Evolutionary conservation across 2,888 invertebrate species (phyloP), one percentile per base, ranked within the genome.

Genomic region (Agrochola circellaris): DNA sequence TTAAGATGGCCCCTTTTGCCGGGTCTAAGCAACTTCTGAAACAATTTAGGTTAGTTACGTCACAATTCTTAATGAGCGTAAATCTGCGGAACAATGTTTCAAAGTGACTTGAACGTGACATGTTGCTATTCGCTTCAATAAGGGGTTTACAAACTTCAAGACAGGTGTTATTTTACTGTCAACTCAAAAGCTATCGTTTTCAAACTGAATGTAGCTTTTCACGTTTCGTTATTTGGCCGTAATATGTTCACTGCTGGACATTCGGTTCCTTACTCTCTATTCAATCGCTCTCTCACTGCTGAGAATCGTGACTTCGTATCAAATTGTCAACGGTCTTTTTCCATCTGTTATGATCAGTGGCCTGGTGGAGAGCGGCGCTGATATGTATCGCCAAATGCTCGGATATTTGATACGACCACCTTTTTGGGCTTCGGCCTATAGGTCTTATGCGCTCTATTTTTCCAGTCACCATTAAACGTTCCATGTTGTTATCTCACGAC

Each of bases 11-110:
- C 45, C 51, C 51, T 61, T 75, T 81, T 54, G 54, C 68, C 3
- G 70, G 38, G 54, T 58, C 48, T 69, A 71, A 72, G 73, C 61
- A 61, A 76, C n/a, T 77, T 74, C 64, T 61, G 45, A 67, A 83
- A 85, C 67, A 82, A 83, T 82, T 85, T 34, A 23, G 64, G 30
- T 76, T 68, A 69, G 64, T 71, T 23, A 72, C 38, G 68, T 61
- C 60, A 42, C 67, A 48, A 67, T 71, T 72, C 66, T 13, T 30
- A 70, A 71, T 56, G 67, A 71, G 26, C 30, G 34, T 68, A 82
- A 81, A 71, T 73, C 60, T 56, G 23, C 23, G 13, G 60, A 38
- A 34, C 58, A 68, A 68, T 65, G 34, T 77, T 62, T 77, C 11
- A 56, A 62, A 72, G 61, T 75, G n/a, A 54, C 75, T 56, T 66